Evolutionary conservation across 2,888 invertebrate species (phyloP).

Genomic region (Caenorhabditis becei): DNA sequence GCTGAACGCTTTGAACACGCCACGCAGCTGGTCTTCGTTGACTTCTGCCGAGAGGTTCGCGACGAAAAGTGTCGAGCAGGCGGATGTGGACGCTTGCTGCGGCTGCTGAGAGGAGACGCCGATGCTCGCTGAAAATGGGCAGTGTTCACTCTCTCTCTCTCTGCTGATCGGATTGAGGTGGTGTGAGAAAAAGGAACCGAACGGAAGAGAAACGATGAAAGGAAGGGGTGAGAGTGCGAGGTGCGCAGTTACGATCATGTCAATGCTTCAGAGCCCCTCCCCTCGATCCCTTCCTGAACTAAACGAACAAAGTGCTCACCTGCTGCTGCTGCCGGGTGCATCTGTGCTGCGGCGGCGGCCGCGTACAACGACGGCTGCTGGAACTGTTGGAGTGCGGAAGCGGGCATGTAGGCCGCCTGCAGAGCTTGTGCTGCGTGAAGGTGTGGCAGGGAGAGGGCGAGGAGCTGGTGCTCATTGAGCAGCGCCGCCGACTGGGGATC

Average conservation of each 20-base stretch:
- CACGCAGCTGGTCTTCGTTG: conserved; percentile 97
- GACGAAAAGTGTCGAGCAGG: conserved; percentile 90
- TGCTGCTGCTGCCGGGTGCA: conserved; percentile 86
- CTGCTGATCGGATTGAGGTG: neutral
- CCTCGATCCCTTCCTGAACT: too few species aligned
- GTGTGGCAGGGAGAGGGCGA: conserved; percentile 76
- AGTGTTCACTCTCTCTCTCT: neutral
- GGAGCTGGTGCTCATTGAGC: conserved; percentile 67
- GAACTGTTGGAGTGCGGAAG: conserved; percentile 62
- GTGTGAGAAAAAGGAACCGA: neutral
- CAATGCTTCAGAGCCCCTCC: neutral
- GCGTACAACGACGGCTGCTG: conserved; percentile 69
- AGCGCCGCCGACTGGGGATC: conserved; percentile 55
- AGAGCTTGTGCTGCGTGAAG: conserved; percentile 69
- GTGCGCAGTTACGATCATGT: neutral
- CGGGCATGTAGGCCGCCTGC: conserved; percentile 65
- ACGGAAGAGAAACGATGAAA: neutral
- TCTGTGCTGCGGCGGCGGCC: conserved; percentile 42
- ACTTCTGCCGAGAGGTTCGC: conserved; percentile 98
- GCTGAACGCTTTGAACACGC: conserved; percentile 88
- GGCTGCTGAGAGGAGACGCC: conserved; percentile 84
- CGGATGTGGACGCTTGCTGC: conserved; percentile 87
- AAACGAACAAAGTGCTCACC: conserved; percentile 18
- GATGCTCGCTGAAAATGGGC: conserved; percentile 35
- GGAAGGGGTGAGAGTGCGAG: conserved; percentile 11